Percentiles rank a stretch among this genome's conserved stretches.
These are phyloP conservation scores for Xenopus petersii DNA, from an alignment of 2,797 vertebrate genomes.

Conservation along the genomic window DNA sequence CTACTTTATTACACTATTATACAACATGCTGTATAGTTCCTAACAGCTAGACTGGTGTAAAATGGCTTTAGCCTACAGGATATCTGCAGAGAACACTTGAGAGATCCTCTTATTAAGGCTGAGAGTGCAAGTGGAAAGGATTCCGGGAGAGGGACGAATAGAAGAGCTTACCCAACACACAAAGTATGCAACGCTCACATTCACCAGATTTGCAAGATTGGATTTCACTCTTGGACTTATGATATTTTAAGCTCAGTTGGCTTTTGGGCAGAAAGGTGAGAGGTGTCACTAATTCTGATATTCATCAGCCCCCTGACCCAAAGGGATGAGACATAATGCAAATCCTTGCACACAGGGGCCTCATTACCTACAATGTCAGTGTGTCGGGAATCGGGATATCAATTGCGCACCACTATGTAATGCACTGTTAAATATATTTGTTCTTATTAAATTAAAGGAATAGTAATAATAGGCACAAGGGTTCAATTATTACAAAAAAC, in stretches of 20 bases:
- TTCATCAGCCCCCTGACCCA: constrained; percentile 3
- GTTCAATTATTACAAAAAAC: no score
- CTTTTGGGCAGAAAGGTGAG: constrained; percentile 26
- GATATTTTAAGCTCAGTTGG: constrained; percentile 38
- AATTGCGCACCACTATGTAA: no score
- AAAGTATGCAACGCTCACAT: constrained; percentile 25
- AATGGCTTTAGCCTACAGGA: no score
- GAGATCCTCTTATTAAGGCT: constrained; percentile 8
- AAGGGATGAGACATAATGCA: not conserved
- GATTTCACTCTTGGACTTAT: constrained; percentile 25
- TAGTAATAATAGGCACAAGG: no score
- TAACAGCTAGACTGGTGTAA: no score
- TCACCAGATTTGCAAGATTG: constrained; percentile 7
- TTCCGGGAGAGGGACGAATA: constrained; percentile 37
- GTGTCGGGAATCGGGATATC: no score
- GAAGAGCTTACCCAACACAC: constrained; percentile 30
- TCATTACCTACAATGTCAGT: no score
- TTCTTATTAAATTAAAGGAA: no score
- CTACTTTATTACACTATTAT: no score
- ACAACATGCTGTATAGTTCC: no score
- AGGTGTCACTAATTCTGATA: constrained; percentile 27
- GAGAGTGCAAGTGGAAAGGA: constrained; percentile 25
- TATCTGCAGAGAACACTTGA: not conserved
- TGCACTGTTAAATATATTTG: no score
- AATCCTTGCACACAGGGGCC: no score